phyloP scores from a whole-genome alignment of 2,797 vertebrate species.

The Hozukius guyotensis region DNA sequence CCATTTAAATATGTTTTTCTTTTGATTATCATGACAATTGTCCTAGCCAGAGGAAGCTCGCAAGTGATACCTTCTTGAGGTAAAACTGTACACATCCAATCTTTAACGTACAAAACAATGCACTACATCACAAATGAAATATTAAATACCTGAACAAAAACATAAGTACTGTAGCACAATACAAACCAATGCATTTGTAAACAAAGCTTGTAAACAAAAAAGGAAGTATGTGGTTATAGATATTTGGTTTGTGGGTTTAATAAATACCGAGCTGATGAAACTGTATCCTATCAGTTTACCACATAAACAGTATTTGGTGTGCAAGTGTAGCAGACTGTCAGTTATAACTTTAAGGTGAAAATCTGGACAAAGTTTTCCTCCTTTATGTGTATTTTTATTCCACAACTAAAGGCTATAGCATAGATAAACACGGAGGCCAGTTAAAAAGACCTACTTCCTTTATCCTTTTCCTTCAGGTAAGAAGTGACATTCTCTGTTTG shows the following conservation, averaged over 20 bases:
- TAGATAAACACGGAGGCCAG: conserved; percentile 6
- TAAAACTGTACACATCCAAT: conserved; percentile 66
- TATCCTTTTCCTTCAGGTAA: conserved; percentile 30
- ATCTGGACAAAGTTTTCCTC: conserved; percentile 26
- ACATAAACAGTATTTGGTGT: conserved; percentile 67
- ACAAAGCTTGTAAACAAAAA: conserved; percentile 66
- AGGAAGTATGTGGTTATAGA: conserved; percentile 59
- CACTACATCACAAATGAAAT: conserved; percentile 66
- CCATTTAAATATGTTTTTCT: conserved; percentile 58
- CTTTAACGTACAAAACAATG: conserved; percentile 54
- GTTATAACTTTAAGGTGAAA: conserved; percentile 49
- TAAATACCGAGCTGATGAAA: conserved; percentile 60
- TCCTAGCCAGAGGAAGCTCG: conserved; percentile 75
- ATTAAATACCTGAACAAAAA: conserved; percentile 72
- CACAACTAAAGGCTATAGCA: conserved; percentile 30
- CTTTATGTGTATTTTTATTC: background rate
- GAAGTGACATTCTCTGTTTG: conserved; percentile 35
- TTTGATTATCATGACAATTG: conserved; percentile 72
- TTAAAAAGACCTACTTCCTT: conserved; percentile 9
- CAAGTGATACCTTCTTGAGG: conserved; percentile 64
- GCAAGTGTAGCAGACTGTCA: conserved; percentile 61
- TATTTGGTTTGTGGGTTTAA: conserved; percentile 73
- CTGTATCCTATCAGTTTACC: conserved; percentile 44
- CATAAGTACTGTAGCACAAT: conserved; percentile 53
- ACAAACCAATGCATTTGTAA: conserved; percentile 71